phyloP scores from a whole-genome alignment of 1,140 invertebrate species.

The Pseudomyrmex gracilis region DNA sequence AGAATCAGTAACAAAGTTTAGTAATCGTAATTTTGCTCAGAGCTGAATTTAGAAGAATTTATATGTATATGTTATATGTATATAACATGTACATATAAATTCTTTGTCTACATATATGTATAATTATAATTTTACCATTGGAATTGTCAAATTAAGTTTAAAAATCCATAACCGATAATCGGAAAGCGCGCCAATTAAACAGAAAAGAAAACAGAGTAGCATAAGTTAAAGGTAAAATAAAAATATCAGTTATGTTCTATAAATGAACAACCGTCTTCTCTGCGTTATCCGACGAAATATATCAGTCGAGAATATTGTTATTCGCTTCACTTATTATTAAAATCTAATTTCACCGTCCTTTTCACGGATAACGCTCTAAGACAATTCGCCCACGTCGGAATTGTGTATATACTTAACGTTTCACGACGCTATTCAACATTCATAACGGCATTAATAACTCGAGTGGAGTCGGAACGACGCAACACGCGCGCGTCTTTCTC shows the following conservation, averaged over 20 bases:
- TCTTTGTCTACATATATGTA: too few species aligned
- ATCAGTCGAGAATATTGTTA: conserved; percentile 30
- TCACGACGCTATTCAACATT: conserved; percentile 54
- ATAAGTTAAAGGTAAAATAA: background rate
- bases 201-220: background rate
- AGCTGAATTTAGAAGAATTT: conserved; percentile 18
- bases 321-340: conserved; percentile 45
- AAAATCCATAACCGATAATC: background rate
- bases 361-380: conserved; percentile 37
- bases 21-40: conserved; percentile 16
- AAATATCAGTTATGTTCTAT: background rate
- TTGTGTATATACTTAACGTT: conserved; percentile 45
- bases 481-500: background rate
- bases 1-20: conserved; percentile 10
- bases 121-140: conserved; percentile 15
- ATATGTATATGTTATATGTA: too few species aligned
- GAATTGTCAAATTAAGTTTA: background rate
- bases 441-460: conserved; percentile 54
- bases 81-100: too few species aligned
- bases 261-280: conserved; percentile 28
- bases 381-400: conserved; percentile 52
- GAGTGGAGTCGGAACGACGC: conserved; percentile 31
- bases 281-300: conserved; percentile 30
- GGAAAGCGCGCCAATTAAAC: background rate
- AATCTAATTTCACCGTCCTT: conserved; percentile 41